Conservation (phyloP, 2,888 invertebrate species). For the Drosophila engyochracea region DNA sequence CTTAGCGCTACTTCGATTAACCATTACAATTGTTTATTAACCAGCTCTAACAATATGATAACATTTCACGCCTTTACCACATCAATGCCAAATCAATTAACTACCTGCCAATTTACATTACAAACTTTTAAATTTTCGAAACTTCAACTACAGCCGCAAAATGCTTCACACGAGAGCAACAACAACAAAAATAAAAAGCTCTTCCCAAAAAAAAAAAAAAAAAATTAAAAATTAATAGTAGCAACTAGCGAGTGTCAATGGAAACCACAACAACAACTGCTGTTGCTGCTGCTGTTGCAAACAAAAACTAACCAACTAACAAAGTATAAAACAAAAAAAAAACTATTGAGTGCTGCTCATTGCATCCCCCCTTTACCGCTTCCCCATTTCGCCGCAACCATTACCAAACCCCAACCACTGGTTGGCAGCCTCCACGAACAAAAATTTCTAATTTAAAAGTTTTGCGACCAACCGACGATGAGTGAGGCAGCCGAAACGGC, state of each 20-base stretch:
- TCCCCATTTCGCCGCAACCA: slow-evolving; percentile 11
- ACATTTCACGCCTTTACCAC: slow-evolving; percentile 45
- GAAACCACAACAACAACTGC: slow-evolving; percentile 64
- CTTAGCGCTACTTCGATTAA: background rate
- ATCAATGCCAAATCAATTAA: slow-evolving; percentile 53
- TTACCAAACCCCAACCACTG: slow-evolving; percentile 17
- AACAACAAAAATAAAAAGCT: slow-evolving; percentile 23
- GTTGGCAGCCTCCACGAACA: slow-evolving; percentile 63
- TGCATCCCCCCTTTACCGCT: slow-evolving; percentile 20
- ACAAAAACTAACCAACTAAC: slow-evolving; percentile 78
- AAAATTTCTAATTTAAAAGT: slow-evolving; percentile 82
- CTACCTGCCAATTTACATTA: slow-evolving; percentile 69
- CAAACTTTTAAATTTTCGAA: slow-evolving; percentile 62
- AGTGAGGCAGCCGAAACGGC: slow-evolving; percentile 65
- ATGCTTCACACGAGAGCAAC: slow-evolving; percentile 55
- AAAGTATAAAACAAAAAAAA: slow-evolving; percentile 65
- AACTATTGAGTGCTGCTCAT: slow-evolving; percentile 73
- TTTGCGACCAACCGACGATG: slow-evolving; percentile 73
- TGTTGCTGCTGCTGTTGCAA: slow-evolving; percentile 38
- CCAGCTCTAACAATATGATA: slow-evolving; percentile 3
- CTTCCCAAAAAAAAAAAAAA: background rate
- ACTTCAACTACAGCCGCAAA: slow-evolving; percentile 53
- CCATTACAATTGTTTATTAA: background rate
- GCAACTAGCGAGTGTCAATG: slow-evolving; percentile 78
- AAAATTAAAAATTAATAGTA: slow-evolving; percentile 77